Conservation (phyloP, 2,797 vertebrate genomes). For the Salarias fasciatus region DNA sequence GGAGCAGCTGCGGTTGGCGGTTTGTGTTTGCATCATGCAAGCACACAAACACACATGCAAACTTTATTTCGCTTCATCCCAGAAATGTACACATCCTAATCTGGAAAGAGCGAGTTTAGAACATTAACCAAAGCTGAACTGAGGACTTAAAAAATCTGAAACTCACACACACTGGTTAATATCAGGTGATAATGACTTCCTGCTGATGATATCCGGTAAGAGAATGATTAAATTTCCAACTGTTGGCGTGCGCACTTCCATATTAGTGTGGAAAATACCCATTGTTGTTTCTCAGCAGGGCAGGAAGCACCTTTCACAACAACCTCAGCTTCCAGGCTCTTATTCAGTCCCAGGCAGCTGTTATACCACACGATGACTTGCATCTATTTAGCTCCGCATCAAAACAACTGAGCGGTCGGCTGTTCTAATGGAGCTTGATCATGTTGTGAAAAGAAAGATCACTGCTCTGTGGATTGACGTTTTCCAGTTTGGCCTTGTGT, state of each 20-base stretch:
- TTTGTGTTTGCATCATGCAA: not conserved
- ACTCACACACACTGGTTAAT: constrained; percentile 38
- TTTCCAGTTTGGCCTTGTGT: too few species aligned
- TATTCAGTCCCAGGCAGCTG: constrained; percentile 54
- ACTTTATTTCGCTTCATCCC: too few species aligned
- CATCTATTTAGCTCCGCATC: constrained; percentile 42
- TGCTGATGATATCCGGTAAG: constrained; percentile 62
- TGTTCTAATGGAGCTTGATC: constrained; percentile 12
- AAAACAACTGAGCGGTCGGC: too few species aligned
- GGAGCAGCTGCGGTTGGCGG: constrained; percentile 12
- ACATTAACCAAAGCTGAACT: too few species aligned
- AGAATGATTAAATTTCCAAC: constrained; percentile 80
- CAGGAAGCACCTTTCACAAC: constrained; percentile 86
- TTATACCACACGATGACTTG: constrained; percentile 40
- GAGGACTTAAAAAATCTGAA: constrained; percentile 1
- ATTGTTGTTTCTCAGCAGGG: constrained; percentile 77
- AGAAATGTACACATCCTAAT: too few species aligned
- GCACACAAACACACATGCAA: not conserved
- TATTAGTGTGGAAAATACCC: constrained; percentile 76
- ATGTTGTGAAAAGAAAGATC: constrained; percentile 7
- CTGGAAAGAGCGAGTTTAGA: too few species aligned
- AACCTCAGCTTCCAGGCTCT: constrained; percentile 57
- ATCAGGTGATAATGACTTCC: constrained; percentile 65
- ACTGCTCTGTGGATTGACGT: too few species aligned
- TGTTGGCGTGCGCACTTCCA: constrained; percentile 79